phyloP scores from a whole-genome alignment of 2,888 invertebrate genomes.

The Cataglyphis livida region DNA sequence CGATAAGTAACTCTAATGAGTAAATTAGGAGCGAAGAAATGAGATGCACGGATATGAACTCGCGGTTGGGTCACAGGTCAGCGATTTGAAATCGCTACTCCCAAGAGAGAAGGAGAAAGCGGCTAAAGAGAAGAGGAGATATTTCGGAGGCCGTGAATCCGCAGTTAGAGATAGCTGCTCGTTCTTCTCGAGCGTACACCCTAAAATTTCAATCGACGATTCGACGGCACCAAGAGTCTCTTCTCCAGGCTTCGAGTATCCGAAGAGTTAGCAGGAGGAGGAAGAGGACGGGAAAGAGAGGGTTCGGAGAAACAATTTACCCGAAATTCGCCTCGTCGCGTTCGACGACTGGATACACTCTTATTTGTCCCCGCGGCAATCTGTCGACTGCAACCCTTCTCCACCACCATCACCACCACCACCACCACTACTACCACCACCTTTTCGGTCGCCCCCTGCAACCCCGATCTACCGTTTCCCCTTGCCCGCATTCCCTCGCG shows the following conservation, averaged over 20 bases:
- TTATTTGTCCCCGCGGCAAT: constrained; percentile 83
- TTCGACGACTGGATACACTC: constrained; percentile 82
- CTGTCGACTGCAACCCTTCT: constrained; percentile 79
- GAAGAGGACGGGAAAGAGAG: constrained; percentile 47
- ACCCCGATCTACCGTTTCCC: constrained; percentile 48
- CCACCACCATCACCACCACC: constrained; percentile 55
- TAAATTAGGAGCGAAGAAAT: constrained; percentile 36
- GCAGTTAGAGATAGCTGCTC: constrained; percentile 56
- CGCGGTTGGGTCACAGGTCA: constrained; percentile 52
- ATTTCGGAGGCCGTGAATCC: constrained; percentile 46
- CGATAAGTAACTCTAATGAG: background rate
- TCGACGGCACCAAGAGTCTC: constrained; percentile 69
- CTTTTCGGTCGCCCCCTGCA: constrained; percentile 55
- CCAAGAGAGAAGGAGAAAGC: constrained; percentile 18
- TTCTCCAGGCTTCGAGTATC: constrained; percentile 67
- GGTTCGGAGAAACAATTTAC: constrained; percentile 82
- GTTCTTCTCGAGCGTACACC: constrained; percentile 63
- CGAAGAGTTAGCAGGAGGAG: constrained; percentile 63
- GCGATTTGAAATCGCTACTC: constrained; percentile 61
- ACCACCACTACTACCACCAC: constrained; percentile 43
- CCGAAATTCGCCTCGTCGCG: constrained; percentile 83
- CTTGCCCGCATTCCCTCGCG: constrained; percentile 59
- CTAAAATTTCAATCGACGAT: constrained; percentile 74
- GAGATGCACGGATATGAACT: constrained; percentile 47
- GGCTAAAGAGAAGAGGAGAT: background rate